Base-by-base conservation (phyloP, 1,140 invertebrate genomes). In the Sinella curviseta region DNA sequence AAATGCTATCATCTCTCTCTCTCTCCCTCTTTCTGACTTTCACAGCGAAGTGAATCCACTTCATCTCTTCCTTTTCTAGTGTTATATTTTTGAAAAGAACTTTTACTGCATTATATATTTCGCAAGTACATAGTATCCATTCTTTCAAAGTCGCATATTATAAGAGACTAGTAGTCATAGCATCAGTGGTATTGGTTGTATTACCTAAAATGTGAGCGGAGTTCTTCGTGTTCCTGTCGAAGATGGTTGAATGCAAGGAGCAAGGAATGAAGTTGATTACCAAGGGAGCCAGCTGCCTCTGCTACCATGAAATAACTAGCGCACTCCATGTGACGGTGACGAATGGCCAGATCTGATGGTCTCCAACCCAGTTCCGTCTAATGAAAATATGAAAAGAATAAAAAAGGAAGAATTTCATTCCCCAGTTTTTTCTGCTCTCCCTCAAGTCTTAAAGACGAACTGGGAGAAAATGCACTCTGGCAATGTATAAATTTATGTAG, bases 261-360 rank as follows among this genome's bases (percentile, higher is more conserved):
- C 17, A 81, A 54, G 33, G 70, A 60, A n/a, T 77, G 60, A 4
- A 81, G 60, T 54, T 81, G 77, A 36, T 54, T 77, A 24, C 80
- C 80, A 24, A 83, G 60, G 31, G 78, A 78, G 14, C 74, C 77
- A 67, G 82, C 82, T 75, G 80, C 75, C 33, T 83, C 82, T 14
- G 80, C 78, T 77, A 83, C 80, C 39, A 80, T 74, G 14, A 83
- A 81, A 77, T 83, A 83, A 77, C 80, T 82, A 39, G 77, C 78
- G 39, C 82, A 82, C 48, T 80, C 77, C 26, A 70, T 55, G 55
- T 82, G 82, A 77, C 73, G 60, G 60, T 83, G 80, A 74, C 78
- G 78, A 60, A 80, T 67, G 16, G 82, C 82, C 36, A 82, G 67
- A 70, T 83, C 82, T 60, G 76, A 82, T 26, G 80, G 77, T 55